A percentile compares a stretch with the other conserved stretches of the same genome.
phyloP scores from a whole-genome alignment of 2,888 invertebrate species.

The Sphaeridia pumilis region DNA sequence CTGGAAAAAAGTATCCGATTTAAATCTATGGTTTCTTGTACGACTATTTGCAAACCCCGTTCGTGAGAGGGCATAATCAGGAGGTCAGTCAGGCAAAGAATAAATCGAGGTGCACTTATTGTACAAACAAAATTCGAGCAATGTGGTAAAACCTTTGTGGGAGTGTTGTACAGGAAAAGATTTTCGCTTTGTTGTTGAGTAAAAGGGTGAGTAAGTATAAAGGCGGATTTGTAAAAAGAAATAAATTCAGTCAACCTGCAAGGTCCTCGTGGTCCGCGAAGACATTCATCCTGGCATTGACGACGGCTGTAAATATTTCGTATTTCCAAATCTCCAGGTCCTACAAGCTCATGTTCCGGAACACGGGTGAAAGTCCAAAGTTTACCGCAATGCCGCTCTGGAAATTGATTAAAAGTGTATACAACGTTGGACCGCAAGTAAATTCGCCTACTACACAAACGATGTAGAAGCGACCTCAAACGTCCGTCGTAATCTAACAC shows the following conservation, averaged over 20 bases:
- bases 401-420: no score
- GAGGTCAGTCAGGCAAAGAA: no score
- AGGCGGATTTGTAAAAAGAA: constrained; percentile 3
- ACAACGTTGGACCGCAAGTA: no score
- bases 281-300: constrained; percentile 44
- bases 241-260: constrained; percentile 38
- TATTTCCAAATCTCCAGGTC: constrained; percentile 42
- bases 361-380: constrained; percentile 45
- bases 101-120: no score
- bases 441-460: constrained; percentile 3
- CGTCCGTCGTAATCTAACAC: neutral
- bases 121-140: no score
- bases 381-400: constrained; percentile 40
- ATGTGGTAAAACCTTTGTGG: no score
- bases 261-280: constrained; percentile 42
- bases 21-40: no score
- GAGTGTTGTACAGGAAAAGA: no score
- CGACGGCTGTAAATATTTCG: constrained; percentile 41
- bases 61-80: neutral
- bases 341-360: constrained; percentile 43
- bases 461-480: neutral
- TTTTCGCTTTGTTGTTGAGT: no score
- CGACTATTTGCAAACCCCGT: no score
- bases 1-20: constrained; percentile 29
- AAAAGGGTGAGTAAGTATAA: no score